Evolutionary conservation across 2,888 invertebrate genomes (phyloP), one percentile per base, ranked within the genome.

Genomic region (Mesoligia furuncula): DNA sequence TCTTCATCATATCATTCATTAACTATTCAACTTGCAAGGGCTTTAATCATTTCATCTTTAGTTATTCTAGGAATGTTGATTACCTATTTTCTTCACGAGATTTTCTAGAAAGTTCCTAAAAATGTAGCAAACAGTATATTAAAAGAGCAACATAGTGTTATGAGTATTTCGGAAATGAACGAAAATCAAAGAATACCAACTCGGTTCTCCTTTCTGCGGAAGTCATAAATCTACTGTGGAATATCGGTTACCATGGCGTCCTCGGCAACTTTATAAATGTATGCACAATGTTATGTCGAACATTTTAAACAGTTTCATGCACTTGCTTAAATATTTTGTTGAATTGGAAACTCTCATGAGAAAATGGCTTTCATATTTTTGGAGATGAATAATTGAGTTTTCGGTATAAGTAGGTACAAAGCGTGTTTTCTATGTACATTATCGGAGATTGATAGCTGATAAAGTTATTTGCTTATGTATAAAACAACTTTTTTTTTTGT

Each of bases 161-260:
- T 36, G 20, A 61, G 27, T 75, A 75, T 85, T 85, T 84, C n/a
- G 62, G 62, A 82, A 85, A 82, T 79, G 45, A 82, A 79, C 73
- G 83, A 59, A 82, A 82, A 75, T 84, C 83, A 75, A 84, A 79
- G 83, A 82, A 83, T 73, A 67, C 39, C 61, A 76, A 75, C 69
- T 27, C 62, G 15, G 73, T 75, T 75, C 83, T 65, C 75, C 65
- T 79, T 79, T 75, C 51, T 59, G n/a, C 85, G 85, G 85, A 84
- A 84, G 83, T 83, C 72, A 73, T 84, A 84, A 84, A 84, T 84
- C 75, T 72, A 42, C 27, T 69, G 72, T 72, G 20, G 79, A 82
- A 85, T 84, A 84, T 84, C 83, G 79, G 84, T 79, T 84, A 81
- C 75, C 68, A 69, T 64, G 71, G 59, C 73, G 54, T 64, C 45